Conservation (phyloP, 2,888 invertebrate genomes). For the Amblyjoppa fuscipennis region DNA sequence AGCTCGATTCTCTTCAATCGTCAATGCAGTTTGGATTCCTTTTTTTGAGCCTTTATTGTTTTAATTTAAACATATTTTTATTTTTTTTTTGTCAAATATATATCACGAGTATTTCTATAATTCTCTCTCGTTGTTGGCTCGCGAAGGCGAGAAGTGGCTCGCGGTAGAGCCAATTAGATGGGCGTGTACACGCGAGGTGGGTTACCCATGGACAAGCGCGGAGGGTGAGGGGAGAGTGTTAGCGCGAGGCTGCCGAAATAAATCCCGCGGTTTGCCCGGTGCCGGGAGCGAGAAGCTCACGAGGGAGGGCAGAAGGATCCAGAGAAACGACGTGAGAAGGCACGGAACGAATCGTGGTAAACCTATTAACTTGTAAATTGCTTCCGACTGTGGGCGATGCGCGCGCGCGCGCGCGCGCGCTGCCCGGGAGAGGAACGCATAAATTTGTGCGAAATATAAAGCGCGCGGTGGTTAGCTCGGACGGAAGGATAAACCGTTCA, state of each 20-base stretch:
- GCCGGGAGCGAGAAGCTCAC: conserved; percentile 31
- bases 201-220: conserved; percentile 45
- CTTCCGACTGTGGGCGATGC: conserved; percentile 82
- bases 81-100: conserved; percentile 5
- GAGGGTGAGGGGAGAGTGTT: conserved; percentile 11
- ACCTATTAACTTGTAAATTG: conserved; percentile 85
- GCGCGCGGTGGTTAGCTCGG: conserved; percentile 15
- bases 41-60: neutral
- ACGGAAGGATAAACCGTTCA: conserved; percentile 36
- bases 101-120: conserved; percentile 31
- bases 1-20: neutral
- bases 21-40: neutral
- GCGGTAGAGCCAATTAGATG: conserved; percentile 76
- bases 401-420: conserved; percentile 56
- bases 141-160: conserved; percentile 64
- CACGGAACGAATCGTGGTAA: conserved; percentile 77
- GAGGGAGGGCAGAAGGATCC: conserved; percentile 49
- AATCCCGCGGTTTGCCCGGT: conserved; percentile 69
- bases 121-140: conserved; percentile 43
- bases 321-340: conserved; percentile 70
- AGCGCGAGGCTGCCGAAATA: conserved; percentile 71
- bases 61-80: neutral
- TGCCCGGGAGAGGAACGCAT: conserved; percentile 72
- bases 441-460: conserved; percentile 75
- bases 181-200: conserved; percentile 70